phyloP scores from a whole-genome alignment of 1,140 invertebrate genomes.

The Drosophila kanapiae region DNA sequence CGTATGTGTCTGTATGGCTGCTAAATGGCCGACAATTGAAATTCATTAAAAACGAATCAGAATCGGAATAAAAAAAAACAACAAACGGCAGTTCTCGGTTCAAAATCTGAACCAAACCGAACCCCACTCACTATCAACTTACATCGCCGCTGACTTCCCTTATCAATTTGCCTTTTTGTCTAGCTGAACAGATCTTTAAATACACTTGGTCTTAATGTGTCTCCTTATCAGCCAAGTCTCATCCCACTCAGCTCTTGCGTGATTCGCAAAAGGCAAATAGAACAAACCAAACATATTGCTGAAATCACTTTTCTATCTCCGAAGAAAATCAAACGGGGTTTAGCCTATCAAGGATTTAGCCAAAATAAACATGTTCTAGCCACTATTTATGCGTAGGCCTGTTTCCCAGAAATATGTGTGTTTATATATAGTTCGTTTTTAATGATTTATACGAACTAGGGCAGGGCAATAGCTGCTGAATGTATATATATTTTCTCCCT shows the following conservation, averaged over 20 bases:
- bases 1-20: conserved; percentile 34
- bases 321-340: not conserved
- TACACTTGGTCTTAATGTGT: not conserved
- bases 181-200: conserved; percentile 26
- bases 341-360: not conserved
- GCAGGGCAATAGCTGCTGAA: not conserved
- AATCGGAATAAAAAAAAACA: conserved; percentile 20
- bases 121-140: conserved; percentile 13
- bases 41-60: conserved; percentile 53
- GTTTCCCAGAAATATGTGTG: not conserved
- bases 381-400: conserved; percentile 12
- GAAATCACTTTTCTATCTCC: conserved; percentile 4
- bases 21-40: conserved; percentile 56
- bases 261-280: conserved; percentile 46
- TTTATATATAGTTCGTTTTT: conserved; percentile 12
- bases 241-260: conserved; percentile 37
- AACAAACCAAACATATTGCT: conserved; percentile 9
- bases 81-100: conserved; percentile 8
- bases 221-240: conserved; percentile 29
- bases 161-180: conserved; percentile 47
- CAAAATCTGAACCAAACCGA: conserved; percentile 6
- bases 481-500: conserved; percentile 9
- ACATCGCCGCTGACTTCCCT: conserved; percentile 7
- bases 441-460: conserved; percentile 25
- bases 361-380: not conserved